Evolutionary conservation across 2,888 invertebrate species (phyloP).

Genomic region (Lamproptera curius): DNA sequence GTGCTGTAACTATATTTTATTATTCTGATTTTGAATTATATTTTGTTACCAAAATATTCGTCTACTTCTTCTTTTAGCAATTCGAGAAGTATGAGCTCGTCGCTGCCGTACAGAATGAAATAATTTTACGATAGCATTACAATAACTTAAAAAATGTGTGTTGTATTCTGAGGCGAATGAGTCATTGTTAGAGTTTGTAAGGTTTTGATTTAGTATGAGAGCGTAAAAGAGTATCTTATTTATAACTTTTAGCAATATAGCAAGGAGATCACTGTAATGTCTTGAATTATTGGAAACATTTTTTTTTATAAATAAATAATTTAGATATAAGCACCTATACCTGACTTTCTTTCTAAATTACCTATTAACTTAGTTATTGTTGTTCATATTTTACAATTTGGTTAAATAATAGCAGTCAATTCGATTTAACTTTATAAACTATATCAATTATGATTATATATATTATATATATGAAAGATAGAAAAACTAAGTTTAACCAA

Average conservation of each 20-base stretch:
- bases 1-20: neutral
- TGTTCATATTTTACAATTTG: too few relatives aligned
- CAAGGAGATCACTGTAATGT: slow-evolving; percentile 15
- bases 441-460: too few relatives aligned
- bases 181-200: slow-evolving; percentile 4
- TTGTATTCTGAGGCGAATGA: neutral
- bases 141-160: neutral
- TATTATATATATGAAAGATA: too few relatives aligned
- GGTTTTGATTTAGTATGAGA: slow-evolving; percentile 1
- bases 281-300: slow-evolving; percentile 5
- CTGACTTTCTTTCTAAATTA: slow-evolving; percentile 13
- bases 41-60: too few relatives aligned
- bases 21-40: too few relatives aligned
- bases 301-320: slow-evolving; percentile 21
- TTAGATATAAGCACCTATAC: slow-evolving; percentile 12
- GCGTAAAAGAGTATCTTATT: slow-evolving; percentile 3
- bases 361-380: too few relatives aligned
- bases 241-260: slow-evolving; percentile 12
- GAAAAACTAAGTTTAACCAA: too few relatives aligned
- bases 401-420: too few relatives aligned
- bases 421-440: too few relatives aligned
- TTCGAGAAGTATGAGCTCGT: too few relatives aligned
- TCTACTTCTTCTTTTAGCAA: neutral
- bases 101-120: neutral
- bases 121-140: neutral